A percentile compares a stretch with the other conserved stretches of the same genome.
These are phyloP conservation scores for Setophaga kirtlandii DNA, from an alignment of 2,113 vertebrate genomes.

Conservation along the genomic window DNA sequence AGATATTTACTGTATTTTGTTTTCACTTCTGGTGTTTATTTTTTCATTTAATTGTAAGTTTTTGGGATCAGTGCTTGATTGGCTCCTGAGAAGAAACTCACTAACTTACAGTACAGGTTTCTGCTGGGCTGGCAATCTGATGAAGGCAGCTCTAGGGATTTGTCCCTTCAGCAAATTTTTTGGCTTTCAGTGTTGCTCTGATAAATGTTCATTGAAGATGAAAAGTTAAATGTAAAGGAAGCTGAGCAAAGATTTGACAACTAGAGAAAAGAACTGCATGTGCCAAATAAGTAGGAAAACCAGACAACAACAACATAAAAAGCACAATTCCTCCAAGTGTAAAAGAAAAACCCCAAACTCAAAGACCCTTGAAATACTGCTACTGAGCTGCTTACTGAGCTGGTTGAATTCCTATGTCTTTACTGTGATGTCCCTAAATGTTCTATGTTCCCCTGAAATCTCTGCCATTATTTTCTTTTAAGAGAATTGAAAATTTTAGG, in stretches of 20 bases:
- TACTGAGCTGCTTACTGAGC: background rate
- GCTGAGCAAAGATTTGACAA: background rate
- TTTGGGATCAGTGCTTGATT: background rate
- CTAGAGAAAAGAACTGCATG: background rate
- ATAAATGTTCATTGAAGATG: background rate
- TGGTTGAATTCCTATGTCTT: background rate
- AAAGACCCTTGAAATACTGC: background rate
- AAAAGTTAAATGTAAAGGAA: background rate
- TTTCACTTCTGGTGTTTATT: background rate
- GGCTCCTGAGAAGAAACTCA: background rate
- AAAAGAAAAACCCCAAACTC: background rate
- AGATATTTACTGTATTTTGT: background rate
- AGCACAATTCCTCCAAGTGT: background rate
- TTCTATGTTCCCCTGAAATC: background rate
- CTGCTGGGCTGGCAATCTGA: background rate
- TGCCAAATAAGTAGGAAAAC: background rate
- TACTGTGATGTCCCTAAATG: background rate
- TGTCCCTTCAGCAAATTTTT: background rate
- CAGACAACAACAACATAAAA: too few relatives aligned
- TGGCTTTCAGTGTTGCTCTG: background rate
- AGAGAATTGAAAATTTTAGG: background rate
- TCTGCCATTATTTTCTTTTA: background rate
- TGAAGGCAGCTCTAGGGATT: background rate
- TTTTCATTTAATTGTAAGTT: background rate
- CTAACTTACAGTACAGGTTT: background rate